These are phyloP conservation scores for Anguilla rostrata DNA, from an alignment of 2,113 vertebrate genomes.

Conservation along the genomic window DNA sequence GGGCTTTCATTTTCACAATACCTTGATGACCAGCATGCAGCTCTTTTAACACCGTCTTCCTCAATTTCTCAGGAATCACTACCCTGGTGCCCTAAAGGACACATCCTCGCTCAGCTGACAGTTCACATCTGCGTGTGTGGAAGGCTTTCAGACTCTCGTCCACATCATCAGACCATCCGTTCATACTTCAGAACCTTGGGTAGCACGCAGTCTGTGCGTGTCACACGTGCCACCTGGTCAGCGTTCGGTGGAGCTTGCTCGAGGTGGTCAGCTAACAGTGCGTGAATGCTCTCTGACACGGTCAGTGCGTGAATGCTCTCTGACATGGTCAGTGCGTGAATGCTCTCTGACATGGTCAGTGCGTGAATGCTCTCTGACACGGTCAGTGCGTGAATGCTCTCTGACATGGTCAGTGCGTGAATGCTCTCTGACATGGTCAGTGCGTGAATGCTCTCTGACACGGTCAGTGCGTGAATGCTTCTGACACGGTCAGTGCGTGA, in stretches of 20 bases:
- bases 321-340: no score
- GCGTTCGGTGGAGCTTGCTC: not conserved
- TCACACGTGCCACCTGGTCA: not conserved
- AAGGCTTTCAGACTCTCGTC: not conserved
- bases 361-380: no score
- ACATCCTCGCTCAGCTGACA: not conserved
- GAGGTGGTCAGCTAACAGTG: not conserved
- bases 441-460: no score
- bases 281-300: no score
- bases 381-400: no score
- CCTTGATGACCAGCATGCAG: not conserved
- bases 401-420: no score
- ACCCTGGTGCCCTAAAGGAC: conserved; percentile 5
- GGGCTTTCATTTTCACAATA: conserved; percentile 3
- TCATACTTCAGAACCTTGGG: not conserved
- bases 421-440: no score
- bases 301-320: no score
- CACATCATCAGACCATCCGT: not conserved
- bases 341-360: no score
- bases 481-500: no score
- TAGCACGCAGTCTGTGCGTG: not conserved
- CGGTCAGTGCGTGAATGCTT: no score
- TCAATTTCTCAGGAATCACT: not conserved
- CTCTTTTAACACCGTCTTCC: not conserved
- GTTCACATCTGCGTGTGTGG: not conserved